Conservation (phyloP, 2,113 vertebrate species). For the Syngnathus floridae region DNA sequence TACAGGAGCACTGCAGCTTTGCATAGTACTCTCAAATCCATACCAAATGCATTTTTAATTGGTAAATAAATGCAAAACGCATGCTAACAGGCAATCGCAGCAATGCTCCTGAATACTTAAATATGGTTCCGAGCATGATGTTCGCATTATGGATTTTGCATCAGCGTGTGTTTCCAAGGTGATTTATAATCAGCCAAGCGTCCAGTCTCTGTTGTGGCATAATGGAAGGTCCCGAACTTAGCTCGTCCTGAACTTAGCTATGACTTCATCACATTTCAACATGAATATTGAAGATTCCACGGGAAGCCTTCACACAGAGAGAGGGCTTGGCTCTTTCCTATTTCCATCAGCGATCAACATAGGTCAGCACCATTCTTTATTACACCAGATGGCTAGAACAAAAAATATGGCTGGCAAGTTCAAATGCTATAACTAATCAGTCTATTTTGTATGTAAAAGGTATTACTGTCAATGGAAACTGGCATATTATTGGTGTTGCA, state of each 20-base stretch:
- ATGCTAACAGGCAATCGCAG: conserved; percentile 67
- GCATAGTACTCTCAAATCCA: conserved; percentile 72
- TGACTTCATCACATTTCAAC: conserved; percentile 60
- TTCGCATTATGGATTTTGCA: conserved; percentile 68
- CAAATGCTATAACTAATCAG: background rate
- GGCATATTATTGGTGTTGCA: background rate
- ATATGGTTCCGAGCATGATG: conserved; percentile 66
- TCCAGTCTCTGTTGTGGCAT: conserved; percentile 42
- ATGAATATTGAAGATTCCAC: conserved; percentile 45
- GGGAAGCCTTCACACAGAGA: conserved; percentile 4
- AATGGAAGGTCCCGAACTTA: conserved; percentile 50
- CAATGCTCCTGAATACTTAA: conserved; percentile 63
- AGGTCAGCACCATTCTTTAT: conserved; percentile 15
- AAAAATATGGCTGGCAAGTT: background rate
- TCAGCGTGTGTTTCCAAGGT: conserved; percentile 68
- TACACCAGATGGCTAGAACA: background rate
- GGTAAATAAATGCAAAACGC: conserved; percentile 72
- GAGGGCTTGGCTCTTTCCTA: background rate
- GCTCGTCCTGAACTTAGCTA: conserved; percentile 40
- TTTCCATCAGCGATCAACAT: background rate
- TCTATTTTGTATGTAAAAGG: background rate
- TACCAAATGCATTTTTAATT: conserved; percentile 75
- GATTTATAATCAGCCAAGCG: conserved; percentile 67
- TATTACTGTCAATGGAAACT: background rate
- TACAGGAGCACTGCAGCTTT: conserved; percentile 68